Percentiles rank a stretch among this genome's conserved stretches.
Evolutionary conservation across 2,797 vertebrate species (phyloP).

Genomic region (Gymnothorax javanicus): DNA sequence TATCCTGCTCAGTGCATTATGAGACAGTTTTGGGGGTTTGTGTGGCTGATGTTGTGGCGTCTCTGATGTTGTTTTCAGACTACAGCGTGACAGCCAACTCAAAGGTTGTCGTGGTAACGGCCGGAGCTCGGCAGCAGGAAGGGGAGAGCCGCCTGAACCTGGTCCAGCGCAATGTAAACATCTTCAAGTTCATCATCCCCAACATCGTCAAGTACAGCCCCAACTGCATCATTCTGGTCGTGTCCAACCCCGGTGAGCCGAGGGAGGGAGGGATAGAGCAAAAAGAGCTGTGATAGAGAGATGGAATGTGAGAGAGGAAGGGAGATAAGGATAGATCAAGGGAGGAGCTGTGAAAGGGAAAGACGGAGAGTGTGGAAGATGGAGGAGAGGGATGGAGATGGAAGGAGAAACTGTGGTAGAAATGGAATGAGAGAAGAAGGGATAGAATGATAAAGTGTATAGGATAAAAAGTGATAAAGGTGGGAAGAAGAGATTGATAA

Average conservation of each 20-base stretch:
- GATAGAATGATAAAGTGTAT: too few relatives aligned
- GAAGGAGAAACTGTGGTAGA: too few relatives aligned
- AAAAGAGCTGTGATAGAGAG: background rate
- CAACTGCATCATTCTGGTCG: constrained; percentile 88
- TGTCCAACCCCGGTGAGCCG: constrained; percentile 91
- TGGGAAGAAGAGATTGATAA: too few relatives aligned
- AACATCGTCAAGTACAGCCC: constrained; percentile 96
- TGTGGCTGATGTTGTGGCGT: background rate
- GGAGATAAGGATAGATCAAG: background rate
- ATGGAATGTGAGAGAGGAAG: background rate
- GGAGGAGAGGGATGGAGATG: background rate
- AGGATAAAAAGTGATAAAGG: too few relatives aligned
- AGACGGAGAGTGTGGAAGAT: background rate
- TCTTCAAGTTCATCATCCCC: constrained; percentile 99
- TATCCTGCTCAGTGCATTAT: background rate
- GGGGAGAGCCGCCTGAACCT: constrained; percentile 95
- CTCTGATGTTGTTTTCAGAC: constrained; percentile 66
- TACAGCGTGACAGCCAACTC: constrained; percentile 92
- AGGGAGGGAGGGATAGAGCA: background rate
- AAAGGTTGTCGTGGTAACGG: constrained; percentile 91
- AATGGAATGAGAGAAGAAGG: too few relatives aligned
- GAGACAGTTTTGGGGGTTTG: background rate
- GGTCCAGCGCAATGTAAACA: constrained; percentile 96
- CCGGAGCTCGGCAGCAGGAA: constrained; percentile 94
- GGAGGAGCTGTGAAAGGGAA: background rate